These are phyloP conservation scores for Limnephilus rhombicus DNA, from an alignment of 2,888 invertebrate genomes.

Conservation along the genomic window DNA sequence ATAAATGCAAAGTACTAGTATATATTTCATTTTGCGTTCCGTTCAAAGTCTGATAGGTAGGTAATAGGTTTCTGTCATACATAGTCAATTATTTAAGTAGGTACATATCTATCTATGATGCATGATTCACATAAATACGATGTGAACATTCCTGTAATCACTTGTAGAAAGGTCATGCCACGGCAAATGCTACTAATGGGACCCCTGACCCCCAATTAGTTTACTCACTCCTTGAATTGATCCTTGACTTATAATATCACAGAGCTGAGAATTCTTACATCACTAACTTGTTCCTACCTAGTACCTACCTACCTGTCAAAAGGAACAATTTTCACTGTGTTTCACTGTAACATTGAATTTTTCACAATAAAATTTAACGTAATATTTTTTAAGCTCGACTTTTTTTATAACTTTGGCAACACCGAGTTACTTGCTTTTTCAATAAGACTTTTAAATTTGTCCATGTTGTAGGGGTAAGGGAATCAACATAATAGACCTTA, in stretches of 20 bases:
- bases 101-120: neutral
- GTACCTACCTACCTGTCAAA: neutral
- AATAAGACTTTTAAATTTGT: too few relatives aligned
- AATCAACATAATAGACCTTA: too few relatives aligned
- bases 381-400: too few relatives aligned
- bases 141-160: constrained; percentile 30
- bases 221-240: neutral
- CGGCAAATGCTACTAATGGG: constrained; percentile 33
- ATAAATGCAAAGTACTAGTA: neutral
- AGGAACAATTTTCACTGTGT: neutral
- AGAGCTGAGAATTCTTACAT: neutral
- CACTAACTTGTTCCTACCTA: neutral
- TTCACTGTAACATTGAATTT: neutral
- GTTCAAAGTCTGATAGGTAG: neutral
- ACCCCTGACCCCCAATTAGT: constrained; percentile 38
- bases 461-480: too few relatives aligned
- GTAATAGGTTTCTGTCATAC: neutral
- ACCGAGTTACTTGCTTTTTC: neutral
- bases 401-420: neutral
- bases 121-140: neutral
- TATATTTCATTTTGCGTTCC: neutral
- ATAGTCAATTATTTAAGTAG: neutral
- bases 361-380: neutral
- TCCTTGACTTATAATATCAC: neutral
- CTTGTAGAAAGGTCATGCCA: constrained; percentile 26